Evolutionary conservation across 2,888 invertebrate species (phyloP).

Genomic region (Tetrapedia diversipes): DNA sequence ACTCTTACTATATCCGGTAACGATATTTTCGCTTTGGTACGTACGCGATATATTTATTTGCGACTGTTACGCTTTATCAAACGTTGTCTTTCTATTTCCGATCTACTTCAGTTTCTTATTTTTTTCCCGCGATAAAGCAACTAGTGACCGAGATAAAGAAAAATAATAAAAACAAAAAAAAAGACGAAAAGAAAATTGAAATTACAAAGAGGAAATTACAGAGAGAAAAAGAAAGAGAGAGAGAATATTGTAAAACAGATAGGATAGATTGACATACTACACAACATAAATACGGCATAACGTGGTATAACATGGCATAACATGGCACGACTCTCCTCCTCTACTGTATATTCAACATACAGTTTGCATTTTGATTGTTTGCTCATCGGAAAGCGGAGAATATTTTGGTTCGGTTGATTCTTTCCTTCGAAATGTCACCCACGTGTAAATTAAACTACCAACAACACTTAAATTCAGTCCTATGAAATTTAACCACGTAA

Average conservation of each 20-base stretch:
- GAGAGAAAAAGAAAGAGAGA: neutral
- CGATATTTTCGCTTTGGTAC: constrained; percentile 71
- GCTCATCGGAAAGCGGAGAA: constrained; percentile 71
- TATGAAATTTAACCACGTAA: constrained; percentile 96
- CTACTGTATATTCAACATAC: constrained; percentile 77
- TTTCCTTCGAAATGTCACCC: constrained; percentile 91
- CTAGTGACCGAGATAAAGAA: too few relatives aligned
- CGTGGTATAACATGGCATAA: too few relatives aligned
- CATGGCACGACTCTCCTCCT: neutral
- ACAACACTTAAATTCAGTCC: constrained; percentile 97
- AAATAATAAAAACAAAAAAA: neutral
- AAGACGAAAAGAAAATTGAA: neutral
- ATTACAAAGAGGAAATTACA: neutral
- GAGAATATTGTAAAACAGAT: constrained; percentile 1
- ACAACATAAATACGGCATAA: too few relatives aligned
- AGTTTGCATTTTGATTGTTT: constrained; percentile 79
- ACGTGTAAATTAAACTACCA: constrained; percentile 93
- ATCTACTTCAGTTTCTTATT: neutral
- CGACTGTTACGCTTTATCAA: neutral
- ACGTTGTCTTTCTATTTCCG: neutral
- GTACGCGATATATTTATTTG: neutral
- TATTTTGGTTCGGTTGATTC: constrained; percentile 80
- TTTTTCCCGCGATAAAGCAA: neutral
- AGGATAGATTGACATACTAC: constrained; percentile 7
- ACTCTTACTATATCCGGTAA: neutral